phyloP scores from a whole-genome alignment of 2,797 vertebrate species.

The Odontamblyopus rebecca region DNA sequence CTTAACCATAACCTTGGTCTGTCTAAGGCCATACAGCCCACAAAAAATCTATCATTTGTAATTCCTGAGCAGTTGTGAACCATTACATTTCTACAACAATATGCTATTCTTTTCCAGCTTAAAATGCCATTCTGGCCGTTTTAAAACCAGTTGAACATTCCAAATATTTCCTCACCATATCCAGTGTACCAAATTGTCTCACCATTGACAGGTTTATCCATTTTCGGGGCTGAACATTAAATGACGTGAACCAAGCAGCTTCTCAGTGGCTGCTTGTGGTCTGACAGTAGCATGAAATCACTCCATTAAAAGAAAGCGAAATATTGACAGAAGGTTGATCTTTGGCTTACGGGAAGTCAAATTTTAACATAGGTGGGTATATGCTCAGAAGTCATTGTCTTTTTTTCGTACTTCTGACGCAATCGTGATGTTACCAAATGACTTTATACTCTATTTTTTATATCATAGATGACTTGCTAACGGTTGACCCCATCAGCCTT shows the following conservation, averaged over 20 bases:
- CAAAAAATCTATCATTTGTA: too few relatives aligned
- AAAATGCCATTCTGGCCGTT: neutral
- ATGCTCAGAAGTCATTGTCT: conserved; percentile 29
- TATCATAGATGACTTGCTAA: conserved; percentile 58
- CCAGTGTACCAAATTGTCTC: neutral
- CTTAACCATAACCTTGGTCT: too few relatives aligned
- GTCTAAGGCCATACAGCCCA: too few relatives aligned
- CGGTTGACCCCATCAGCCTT: conserved; percentile 60
- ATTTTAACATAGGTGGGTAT: conserved; percentile 55
- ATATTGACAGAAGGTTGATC: conserved; percentile 74
- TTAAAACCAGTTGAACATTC: too few relatives aligned
- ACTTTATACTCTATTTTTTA: conserved; percentile 33
- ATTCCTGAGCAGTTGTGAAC: too few relatives aligned
- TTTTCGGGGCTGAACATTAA: conserved; percentile 49
- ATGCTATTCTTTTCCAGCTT: too few relatives aligned
- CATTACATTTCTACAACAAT: too few relatives aligned
- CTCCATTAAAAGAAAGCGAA: conserved; percentile 69
- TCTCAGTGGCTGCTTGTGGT: conserved; percentile 59
- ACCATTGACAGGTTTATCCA: conserved; percentile 41
- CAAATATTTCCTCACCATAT: too few relatives aligned
- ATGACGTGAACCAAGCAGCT: conserved; percentile 44
- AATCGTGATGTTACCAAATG: conserved; percentile 35
- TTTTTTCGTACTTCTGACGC: conserved; percentile 16
- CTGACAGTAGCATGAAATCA: conserved; percentile 73
- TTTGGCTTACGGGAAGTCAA: conserved; percentile 66